These are phyloP conservation scores for Eidolon helvum DNA, from an alignment of 2,113 vertebrate genomes.

Conservation along the genomic window DNA sequence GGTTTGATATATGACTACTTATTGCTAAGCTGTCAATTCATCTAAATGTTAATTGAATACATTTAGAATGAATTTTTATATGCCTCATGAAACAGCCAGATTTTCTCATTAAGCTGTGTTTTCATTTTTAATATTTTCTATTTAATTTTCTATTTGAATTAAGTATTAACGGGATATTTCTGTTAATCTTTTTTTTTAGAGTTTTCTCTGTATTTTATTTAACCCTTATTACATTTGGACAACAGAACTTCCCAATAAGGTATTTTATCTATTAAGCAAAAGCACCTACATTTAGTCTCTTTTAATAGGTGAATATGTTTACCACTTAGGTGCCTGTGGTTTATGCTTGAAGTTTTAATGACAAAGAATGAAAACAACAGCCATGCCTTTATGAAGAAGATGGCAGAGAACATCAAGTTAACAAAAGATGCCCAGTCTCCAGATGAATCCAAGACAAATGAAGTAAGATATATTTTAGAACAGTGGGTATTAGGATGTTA, in stretches of 20 bases:
- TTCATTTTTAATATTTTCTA: conserved; percentile 35
- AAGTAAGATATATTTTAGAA: conserved; percentile 83
- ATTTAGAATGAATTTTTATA: background rate
- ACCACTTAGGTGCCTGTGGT: conserved; percentile 93
- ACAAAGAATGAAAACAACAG: conserved; percentile 99
- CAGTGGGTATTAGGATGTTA: background rate
- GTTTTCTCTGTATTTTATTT: background rate
- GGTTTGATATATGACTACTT: background rate
- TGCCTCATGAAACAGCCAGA: background rate
- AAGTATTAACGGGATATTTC: background rate
- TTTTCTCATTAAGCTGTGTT: background rate
- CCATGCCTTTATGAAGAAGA: conserved; percentile 97
- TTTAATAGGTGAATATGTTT: conserved; percentile 28
- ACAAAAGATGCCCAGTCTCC: conserved; percentile 97
- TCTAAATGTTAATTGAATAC: background rate
- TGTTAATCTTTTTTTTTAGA: background rate
- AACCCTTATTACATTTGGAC: background rate
- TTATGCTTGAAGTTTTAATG: conserved; percentile 99
- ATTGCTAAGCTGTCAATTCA: too few relatives aligned
- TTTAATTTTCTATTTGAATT: background rate
- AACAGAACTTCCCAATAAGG: background rate
- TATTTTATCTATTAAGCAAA: conserved; percentile 16
- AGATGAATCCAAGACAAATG: conserved; percentile 96
- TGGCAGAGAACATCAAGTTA: conserved; percentile 99
- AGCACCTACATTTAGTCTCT: background rate